phyloP scores from a whole-genome alignment of 2,113 vertebrate genomes.

The Ciconia boyciana region DNA sequence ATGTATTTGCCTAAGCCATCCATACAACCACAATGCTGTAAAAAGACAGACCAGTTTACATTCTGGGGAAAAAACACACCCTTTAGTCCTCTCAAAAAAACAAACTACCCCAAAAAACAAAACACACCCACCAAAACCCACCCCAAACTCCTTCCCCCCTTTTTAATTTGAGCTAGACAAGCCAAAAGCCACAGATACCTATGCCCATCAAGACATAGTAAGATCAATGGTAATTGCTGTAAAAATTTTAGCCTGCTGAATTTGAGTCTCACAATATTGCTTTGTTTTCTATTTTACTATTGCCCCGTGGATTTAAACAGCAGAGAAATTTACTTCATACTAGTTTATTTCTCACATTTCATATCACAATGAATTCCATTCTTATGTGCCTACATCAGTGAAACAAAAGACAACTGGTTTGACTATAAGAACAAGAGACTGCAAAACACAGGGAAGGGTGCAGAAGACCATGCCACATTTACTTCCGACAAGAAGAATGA shows the following conservation, averaged over 20 bases:
- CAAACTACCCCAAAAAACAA: too few relatives aligned
- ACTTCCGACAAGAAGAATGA: conserved; percentile 22
- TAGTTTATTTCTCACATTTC: neutral
- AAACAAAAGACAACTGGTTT: neutral
- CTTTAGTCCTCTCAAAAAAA: neutral
- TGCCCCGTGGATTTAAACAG: neutral
- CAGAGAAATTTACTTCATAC: neutral
- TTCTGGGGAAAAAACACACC: accelerated
- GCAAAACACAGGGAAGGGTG: neutral
- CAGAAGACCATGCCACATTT: neutral
- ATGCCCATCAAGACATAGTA: neutral
- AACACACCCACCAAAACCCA: too few relatives aligned
- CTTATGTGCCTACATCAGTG: neutral
- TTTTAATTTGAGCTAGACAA: neutral
- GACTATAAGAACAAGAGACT: neutral
- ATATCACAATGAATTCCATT: neutral
- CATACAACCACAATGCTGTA: neutral
- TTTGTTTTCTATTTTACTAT: neutral
- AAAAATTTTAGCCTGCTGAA: neutral
- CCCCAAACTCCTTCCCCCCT: accelerated
- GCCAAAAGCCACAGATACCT: neutral
- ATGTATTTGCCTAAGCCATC: accelerated
- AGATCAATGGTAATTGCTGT: neutral
- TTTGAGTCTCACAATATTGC: neutral
- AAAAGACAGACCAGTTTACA: neutral